These are phyloP conservation scores for Drosophila stalkeri DNA, from an alignment of 2,888 invertebrate species.

Conservation along the genomic window DNA sequence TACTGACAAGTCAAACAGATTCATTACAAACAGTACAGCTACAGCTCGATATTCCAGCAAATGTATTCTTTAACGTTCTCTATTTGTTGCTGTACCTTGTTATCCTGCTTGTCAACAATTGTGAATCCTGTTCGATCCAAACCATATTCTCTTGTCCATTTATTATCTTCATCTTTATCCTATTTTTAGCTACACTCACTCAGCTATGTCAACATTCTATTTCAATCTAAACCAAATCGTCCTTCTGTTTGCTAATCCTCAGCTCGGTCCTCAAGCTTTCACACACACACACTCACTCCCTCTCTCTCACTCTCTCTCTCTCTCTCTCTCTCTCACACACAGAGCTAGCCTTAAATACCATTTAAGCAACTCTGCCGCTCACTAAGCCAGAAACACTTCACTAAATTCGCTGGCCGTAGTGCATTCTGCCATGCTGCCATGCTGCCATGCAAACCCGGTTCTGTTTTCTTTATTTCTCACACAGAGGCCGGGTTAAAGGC, in stretches of 20 bases:
- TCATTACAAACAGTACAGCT: background rate
- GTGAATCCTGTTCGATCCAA: background rate
- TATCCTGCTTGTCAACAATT: slow-evolving; percentile 5
- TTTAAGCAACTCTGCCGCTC: slow-evolving; percentile 1
- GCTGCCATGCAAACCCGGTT: slow-evolving; percentile 21
- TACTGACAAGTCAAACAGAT: background rate
- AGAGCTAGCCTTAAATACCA: slow-evolving; percentile 1
- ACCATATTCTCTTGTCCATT: background rate
- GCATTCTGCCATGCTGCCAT: slow-evolving; percentile 16
- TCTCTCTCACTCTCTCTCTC: background rate
- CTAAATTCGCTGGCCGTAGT: slow-evolving; percentile 10
- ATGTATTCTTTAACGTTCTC: background rate
- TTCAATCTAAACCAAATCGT: background rate
- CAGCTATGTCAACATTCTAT: background rate
- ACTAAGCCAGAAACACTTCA: slow-evolving; percentile 15
- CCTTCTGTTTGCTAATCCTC: background rate
- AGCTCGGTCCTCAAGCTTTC: background rate
- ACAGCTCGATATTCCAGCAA: background rate
- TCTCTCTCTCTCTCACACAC: background rate
- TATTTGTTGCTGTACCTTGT: background rate
- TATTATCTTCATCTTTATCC: background rate
- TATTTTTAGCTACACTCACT: too few relatives aligned
- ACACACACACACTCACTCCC: background rate
- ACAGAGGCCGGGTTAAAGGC: slow-evolving; percentile 45
- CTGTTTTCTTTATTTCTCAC: slow-evolving; percentile 29